phyloP scores from a whole-genome alignment of 2,888 invertebrate genomes.

The Rotaria macrura region DNA sequence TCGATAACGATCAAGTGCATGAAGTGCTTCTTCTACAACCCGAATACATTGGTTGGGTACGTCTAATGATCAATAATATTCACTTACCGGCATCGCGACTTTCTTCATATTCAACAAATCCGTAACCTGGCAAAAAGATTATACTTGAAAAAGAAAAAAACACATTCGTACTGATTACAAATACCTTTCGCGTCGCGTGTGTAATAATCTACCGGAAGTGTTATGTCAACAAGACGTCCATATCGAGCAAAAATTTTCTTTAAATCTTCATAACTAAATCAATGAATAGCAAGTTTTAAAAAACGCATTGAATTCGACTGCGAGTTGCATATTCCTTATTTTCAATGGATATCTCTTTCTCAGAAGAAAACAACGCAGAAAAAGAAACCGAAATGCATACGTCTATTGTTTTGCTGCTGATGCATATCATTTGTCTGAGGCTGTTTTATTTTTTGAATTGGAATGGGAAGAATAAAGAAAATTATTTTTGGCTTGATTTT shows the following conservation, averaged over 20 bases:
- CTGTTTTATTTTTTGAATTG: background rate
- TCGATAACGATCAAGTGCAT: conserved; percentile 15
- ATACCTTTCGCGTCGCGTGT: conserved; percentile 29
- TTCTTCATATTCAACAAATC: conserved; percentile 20
- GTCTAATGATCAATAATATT: background rate
- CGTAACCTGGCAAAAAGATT: background rate
- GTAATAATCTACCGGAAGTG: conserved; percentile 32
- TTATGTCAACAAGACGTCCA: conserved; percentile 33
- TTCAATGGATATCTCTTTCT: background rate
- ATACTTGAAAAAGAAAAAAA: background rate
- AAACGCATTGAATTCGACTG: background rate
- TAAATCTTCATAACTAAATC: conserved; percentile 28
- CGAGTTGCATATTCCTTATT: background rate
- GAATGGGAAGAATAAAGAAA: background rate
- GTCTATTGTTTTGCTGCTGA: background rate
- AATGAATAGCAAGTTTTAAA: background rate
- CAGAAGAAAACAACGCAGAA: background rate
- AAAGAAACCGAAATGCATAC: background rate
- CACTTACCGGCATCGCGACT: conserved; percentile 1
- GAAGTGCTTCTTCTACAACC: conserved; percentile 9
- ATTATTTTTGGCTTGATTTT: background rate
- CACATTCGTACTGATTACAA: background rate
- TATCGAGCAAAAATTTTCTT: conserved; percentile 24
- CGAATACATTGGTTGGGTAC: no score
- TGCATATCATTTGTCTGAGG: background rate